Percentiles rank a stretch among this genome's conserved stretches.
These are phyloP conservation scores for Rhopalosiphum maidis DNA, from an alignment of 1,140 invertebrate species.

Conservation along the genomic window DNA sequence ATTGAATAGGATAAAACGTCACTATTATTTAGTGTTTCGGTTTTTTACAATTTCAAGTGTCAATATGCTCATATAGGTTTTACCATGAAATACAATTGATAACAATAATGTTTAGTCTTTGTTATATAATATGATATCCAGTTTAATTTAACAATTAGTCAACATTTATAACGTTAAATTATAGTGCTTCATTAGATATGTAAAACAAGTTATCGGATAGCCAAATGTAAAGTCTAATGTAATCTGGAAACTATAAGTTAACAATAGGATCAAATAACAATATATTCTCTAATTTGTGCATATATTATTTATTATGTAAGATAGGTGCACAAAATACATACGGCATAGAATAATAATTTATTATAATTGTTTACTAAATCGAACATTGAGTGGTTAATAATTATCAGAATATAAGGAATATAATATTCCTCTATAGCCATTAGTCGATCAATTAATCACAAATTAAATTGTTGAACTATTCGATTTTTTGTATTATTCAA, in stretches of 20 bases:
- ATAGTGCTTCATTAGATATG: not conserved
- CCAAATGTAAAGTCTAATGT: not conserved
- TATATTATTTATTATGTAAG: not conserved
- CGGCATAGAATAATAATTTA: not conserved
- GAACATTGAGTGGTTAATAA: not conserved
- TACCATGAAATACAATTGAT: not conserved
- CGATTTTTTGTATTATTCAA: not conserved
- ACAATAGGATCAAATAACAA: not conserved
- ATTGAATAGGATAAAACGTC: not conserved
- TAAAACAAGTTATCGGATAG: not conserved
- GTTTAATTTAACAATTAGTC: not conserved
- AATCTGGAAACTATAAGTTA: not conserved
- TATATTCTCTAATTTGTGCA: not conserved
- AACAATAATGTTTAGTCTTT: not conserved
- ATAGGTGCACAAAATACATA: not conserved
- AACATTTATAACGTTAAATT: not conserved
- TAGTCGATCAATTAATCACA: not conserved
- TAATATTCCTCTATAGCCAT: not conserved
- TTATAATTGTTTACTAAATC: conserved; percentile 31
- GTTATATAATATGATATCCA: not conserved
- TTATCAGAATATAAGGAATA: not conserved
- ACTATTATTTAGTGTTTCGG: not conserved
- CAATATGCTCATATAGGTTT: not conserved
- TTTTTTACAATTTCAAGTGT: not conserved
- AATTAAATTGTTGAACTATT: not conserved